These are phyloP conservation scores for Mythimna vitellina DNA, from an alignment of 2,888 invertebrate species.

Conservation along the genomic window DNA sequence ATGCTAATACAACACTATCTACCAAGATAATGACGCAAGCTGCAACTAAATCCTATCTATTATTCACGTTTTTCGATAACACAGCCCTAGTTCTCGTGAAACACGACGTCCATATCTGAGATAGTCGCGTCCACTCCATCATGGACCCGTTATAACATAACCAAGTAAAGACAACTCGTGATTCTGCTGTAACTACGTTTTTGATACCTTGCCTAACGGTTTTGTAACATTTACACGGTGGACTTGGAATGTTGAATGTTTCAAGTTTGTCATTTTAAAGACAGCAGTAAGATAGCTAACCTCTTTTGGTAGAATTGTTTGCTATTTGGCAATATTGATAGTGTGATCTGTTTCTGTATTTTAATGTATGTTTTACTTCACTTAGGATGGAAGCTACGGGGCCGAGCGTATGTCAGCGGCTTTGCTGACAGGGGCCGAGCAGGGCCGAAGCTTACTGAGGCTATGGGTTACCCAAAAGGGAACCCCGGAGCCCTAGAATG, in stretches of 20 bases:
- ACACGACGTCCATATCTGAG: slow-evolving; percentile 43
- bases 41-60: slow-evolving; percentile 37
- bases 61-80: slow-evolving; percentile 50
- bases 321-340: background rate
- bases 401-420: too few species aligned
- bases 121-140: slow-evolving; percentile 56
- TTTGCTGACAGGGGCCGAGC: too few species aligned
- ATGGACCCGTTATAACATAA: slow-evolving; percentile 56
- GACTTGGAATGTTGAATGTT: slow-evolving; percentile 27
- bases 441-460: too few species aligned
- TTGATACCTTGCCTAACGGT: slow-evolving; percentile 52
- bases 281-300: background rate
- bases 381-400: too few species aligned
- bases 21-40: slow-evolving; percentile 35
- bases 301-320: background rate
- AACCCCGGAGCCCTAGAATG: too few species aligned
- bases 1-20: slow-evolving; percentile 33
- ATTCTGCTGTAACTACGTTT: slow-evolving; percentile 46
- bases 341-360: background rate
- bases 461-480: too few species aligned
- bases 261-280: slow-evolving; percentile 9
- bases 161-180: slow-evolving; percentile 55
- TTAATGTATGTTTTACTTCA: background rate
- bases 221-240: slow-evolving; percentile 21
- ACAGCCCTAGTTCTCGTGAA: slow-evolving; percentile 43